These are phyloP conservation scores for Agapornis roseicollis DNA, from an alignment of 2,113 vertebrate species.

Conservation along the genomic window DNA sequence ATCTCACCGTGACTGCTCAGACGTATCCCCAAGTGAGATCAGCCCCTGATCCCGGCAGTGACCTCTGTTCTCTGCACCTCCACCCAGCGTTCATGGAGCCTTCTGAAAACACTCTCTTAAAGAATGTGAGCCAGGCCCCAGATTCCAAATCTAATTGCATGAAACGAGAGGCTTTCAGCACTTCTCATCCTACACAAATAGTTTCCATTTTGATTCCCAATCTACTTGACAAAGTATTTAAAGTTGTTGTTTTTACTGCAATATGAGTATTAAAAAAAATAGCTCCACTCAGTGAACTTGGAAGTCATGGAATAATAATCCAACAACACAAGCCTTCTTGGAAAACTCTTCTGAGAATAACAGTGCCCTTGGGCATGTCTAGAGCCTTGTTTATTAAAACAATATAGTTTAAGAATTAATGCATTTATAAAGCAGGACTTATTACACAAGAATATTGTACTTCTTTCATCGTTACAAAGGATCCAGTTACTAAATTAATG, in stretches of 20 bases:
- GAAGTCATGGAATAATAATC: conserved; percentile 74
- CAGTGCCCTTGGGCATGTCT: conserved; percentile 70
- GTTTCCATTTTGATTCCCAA: conserved; percentile 67
- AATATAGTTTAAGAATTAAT: conserved; percentile 68
- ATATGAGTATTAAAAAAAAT: conserved; percentile 72
- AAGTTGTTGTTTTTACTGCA: conserved; percentile 77
- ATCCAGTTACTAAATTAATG: conserved; percentile 29
- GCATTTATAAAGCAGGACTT: conserved; percentile 18
- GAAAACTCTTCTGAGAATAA: conserved; percentile 71
- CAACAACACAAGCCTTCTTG: conserved; percentile 72
- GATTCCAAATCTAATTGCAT: conserved; percentile 19
- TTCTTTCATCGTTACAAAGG: not conserved
- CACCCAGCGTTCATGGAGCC: not conserved
- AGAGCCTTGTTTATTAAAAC: conserved; percentile 69
- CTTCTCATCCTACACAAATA: conserved; percentile 33
- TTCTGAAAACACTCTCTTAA: not conserved
- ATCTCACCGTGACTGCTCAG: not conserved
- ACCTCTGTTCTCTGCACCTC: not conserved
- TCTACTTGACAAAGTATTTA: conserved; percentile 60
- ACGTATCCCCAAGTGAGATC: not conserved
- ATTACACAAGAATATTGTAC: conserved; percentile 43
- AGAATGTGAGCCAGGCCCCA: not conserved
- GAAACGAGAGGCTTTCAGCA: conserved; percentile 15
- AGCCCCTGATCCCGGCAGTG: fast-evolving
- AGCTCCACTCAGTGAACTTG: conserved; percentile 61